These are phyloP conservation scores for Enteromius argenteus DNA, from an alignment of 2,797 vertebrate species.

Conservation along the genomic window DNA sequence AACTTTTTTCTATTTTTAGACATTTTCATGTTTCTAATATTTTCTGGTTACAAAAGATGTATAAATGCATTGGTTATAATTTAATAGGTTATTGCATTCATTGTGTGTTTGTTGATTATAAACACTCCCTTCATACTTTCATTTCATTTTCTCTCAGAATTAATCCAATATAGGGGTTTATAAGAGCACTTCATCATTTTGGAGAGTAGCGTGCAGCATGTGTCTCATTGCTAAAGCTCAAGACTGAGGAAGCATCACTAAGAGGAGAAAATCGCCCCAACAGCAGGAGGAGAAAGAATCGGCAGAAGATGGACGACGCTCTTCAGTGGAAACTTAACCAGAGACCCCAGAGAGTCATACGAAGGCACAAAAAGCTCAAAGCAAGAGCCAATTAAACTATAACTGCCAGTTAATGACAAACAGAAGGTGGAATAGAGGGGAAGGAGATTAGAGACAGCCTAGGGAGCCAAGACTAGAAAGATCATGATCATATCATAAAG, in stretches of 20 bases:
- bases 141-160: neutral
- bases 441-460: conserved; percentile 33
- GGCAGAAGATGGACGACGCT: conserved; percentile 53
- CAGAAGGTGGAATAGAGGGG: conserved; percentile 54
- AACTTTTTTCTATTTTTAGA: neutral
- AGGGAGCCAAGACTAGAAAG: neutral
- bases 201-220: neutral
- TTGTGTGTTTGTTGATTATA: neutral
- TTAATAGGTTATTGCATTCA: neutral
- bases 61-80: neutral
- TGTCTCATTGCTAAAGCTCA: neutral
- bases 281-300: conserved; percentile 41
- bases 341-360: conserved; percentile 52
- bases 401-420: conserved; percentile 63
- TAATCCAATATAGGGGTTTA: neutral
- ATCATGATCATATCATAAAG: conserved; percentile 9
- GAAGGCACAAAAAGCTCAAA: conserved; percentile 40
- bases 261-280: conserved; percentile 30
- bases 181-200: neutral
- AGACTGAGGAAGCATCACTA: neutral
- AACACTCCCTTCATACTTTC: neutral
- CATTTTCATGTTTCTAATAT: neutral
- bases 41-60: neutral
- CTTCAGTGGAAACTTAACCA: conserved; percentile 42
- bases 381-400: conserved; percentile 59